phyloP scores from a whole-genome alignment of 2,113 vertebrate genomes.

The Aramus guarauna region DNA sequence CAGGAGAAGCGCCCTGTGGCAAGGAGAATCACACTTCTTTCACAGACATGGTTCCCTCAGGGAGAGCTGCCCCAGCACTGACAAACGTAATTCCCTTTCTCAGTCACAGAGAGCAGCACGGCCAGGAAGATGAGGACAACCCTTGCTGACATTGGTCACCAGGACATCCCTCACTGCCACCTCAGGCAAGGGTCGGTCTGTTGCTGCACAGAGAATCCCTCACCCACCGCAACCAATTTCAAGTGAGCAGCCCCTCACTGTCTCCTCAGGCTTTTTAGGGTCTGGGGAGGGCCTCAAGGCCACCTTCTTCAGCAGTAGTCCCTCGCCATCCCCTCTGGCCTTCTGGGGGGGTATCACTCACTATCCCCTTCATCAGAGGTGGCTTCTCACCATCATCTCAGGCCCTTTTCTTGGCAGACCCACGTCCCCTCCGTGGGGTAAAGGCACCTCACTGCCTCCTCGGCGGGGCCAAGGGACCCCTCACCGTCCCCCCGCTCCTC shows the following conservation, averaged over 20 bases:
- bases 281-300: too few species aligned
- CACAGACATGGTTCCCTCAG: fast-evolving
- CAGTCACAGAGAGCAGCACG: fast-evolving
- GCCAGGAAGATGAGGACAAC: fast-evolving
- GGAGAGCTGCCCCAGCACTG: neutral
- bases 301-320: neutral
- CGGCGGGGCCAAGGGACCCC: neutral
- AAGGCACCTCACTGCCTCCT: neutral
- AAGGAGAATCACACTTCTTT: fast-evolving
- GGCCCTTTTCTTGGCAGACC: neutral
- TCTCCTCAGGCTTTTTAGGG: too few species aligned
- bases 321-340: too few species aligned
- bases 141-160: fast-evolving
- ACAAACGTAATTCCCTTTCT: neutral
- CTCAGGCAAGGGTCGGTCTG: too few species aligned
- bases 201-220: neutral
- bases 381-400: neutral
- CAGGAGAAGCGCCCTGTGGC: fast-evolving
- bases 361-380: neutral
- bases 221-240: fast-evolving
- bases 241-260: fast-evolving
- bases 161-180: neutral
- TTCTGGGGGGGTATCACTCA: too few species aligned
- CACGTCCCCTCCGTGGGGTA: fast-evolving
- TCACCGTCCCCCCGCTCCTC: neutral